These are phyloP conservation scores for Anneissia japonica DNA, from an alignment of 35 echinoderm and acorn worm genomes.

Conservation along the genomic window DNA sequence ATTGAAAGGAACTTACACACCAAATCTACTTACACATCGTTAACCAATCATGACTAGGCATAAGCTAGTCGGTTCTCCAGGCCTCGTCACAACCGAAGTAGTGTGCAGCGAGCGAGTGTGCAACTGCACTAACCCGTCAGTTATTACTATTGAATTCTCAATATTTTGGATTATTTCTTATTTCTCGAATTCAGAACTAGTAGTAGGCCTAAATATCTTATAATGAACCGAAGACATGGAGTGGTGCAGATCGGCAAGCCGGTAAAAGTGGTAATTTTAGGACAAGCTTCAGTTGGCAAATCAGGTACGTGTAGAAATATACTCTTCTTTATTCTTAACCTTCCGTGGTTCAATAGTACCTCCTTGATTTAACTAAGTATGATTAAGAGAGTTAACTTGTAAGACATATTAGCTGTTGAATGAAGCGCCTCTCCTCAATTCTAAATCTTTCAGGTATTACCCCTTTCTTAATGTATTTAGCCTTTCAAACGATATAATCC, in stretches of 20 bases:
- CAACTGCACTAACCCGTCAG: background rate
- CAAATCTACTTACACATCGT: background rate
- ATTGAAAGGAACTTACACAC: background rate
- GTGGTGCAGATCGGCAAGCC: conserved; percentile 48
- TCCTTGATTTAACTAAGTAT: too few relatives aligned
- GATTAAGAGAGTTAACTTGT: too few relatives aligned
- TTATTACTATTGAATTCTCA: too few relatives aligned
- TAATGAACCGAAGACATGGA: conserved; percentile 30
- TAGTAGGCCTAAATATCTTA: background rate
- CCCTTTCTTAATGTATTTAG: too few relatives aligned
- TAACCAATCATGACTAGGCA: background rate
- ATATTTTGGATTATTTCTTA: background rate
- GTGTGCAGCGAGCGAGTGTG: background rate
- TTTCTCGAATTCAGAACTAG: background rate
- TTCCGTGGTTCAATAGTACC: background rate
- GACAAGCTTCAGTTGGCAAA: conserved; percentile 85
- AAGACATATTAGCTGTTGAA: too few relatives aligned
- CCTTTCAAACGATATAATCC: too few relatives aligned
- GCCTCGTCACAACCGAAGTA: too few relatives aligned
- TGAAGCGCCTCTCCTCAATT: too few relatives aligned
- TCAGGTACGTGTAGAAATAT: conserved; percentile 53
- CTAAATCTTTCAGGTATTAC: too few relatives aligned
- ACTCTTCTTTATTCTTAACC: too few relatives aligned
- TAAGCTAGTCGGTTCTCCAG: too few relatives aligned
- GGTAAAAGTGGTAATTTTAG: conserved; percentile 59